Evolutionary conservation across 2,113 vertebrate genomes (phyloP), one percentile per base, ranked within the genome.

Genomic region (Dromiciops gliroides): DNA sequence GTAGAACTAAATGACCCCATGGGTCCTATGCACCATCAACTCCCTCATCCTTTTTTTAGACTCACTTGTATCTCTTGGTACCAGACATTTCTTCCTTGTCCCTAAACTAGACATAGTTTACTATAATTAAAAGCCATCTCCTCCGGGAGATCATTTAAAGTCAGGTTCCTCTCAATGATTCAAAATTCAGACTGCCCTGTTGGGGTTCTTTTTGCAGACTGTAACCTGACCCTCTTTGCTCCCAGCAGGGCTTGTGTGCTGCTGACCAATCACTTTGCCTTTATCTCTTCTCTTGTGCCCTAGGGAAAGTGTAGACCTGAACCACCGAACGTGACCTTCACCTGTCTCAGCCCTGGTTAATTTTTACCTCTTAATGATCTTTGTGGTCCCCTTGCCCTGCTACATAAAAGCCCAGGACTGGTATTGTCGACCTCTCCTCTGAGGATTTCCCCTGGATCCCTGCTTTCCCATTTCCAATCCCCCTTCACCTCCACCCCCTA

Each of bases 301-400:
- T 2, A 67, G 88, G 90, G 48, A 31, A 50, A 90, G 93, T 0
- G 0, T 11, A 19, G 53, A 92, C 94, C 92, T 75, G n/a, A 52
- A 89, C 83, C 50, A 89, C 6, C 47, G 49, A 8, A 83, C 25
- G 89, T 67, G 97, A 98, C 97, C 97, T 98, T 97, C 9, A 60
- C 89, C 96, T 95, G 16, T 51, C 92, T 51, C 91, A 91, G 83
- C 52, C 44, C 95, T 96, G 96, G 97, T 98, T 98, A 98, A 98
- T 98, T 94, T 97, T 98, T 97, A 96, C 92, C 96, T 89, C 50
- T 37, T 14, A 48, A 44, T 47, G 75, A 26, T 2, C 25, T 60
- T 89, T 1, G 49, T 25, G 44, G 50, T 56, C 52, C 95, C 48
- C 97, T 51, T 11, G 48, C 44, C 0, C 49, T 47, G 0, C 0